Conservation (phyloP, 1,140 invertebrate genomes). For the Mya arenaria region DNA sequence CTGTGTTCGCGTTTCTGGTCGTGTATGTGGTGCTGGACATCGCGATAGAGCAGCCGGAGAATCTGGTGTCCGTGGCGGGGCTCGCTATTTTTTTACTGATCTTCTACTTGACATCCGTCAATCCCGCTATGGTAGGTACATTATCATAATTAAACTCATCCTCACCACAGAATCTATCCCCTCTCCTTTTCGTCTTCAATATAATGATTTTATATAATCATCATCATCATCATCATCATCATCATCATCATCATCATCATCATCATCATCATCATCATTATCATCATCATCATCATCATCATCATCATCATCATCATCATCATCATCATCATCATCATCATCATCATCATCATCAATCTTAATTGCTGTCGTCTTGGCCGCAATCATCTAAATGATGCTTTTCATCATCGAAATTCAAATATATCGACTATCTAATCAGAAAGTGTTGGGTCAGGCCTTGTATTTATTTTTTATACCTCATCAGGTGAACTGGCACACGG, state of each 20-base stretch:
- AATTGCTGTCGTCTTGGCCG: too few relatives aligned
- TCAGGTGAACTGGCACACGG: conserved; percentile 77
- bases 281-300: too few relatives aligned
- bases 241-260: conserved; percentile 5
- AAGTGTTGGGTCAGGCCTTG: too few relatives aligned
- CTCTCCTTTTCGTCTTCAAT: too few relatives aligned
- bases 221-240: conserved; percentile 4
- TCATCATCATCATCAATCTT: too few relatives aligned
- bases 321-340: not conserved
- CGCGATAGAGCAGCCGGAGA: conserved; percentile 58
- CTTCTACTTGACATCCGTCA: conserved; percentile 66
- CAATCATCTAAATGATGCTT: too few relatives aligned
- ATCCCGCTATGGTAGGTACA: conserved; percentile 67
- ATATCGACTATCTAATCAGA: too few relatives aligned
- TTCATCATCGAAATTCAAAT: too few relatives aligned
- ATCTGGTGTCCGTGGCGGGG: conserved; percentile 66
- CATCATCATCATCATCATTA: too few relatives aligned
- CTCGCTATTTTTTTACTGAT: conserved; percentile 61
- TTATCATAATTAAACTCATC: not conserved
- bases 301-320: too few relatives aligned
- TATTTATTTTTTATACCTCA: too few relatives aligned
- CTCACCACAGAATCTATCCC: not conserved
- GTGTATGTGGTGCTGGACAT: conserved; percentile 37
- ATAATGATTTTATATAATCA: too few relatives aligned
- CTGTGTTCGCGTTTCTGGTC: not conserved